Percentiles rank a stretch among this genome's conserved stretches.
These are phyloP conservation scores for Eupithecia abbreviata DNA, from an alignment of 2,888 invertebrate genomes.

Conservation along the genomic window DNA sequence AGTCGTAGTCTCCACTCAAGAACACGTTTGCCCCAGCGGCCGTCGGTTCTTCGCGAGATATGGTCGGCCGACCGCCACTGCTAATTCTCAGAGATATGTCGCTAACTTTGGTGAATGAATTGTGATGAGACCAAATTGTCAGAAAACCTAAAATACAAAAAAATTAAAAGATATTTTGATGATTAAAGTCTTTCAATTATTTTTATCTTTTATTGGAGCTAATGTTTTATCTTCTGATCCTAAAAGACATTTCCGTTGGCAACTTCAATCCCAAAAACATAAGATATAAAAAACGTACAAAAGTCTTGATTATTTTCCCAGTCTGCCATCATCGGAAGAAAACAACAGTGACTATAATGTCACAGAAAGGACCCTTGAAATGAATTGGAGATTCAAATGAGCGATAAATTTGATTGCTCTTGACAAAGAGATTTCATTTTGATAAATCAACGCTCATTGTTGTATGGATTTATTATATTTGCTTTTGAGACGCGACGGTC, in stretches of 20 bases:
- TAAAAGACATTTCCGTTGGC: neutral
- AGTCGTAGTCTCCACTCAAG: too few relatives aligned
- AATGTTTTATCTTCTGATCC: neutral
- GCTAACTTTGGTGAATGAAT: too few relatives aligned
- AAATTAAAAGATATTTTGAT: too few relatives aligned
- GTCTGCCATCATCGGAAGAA: conserved; percentile 12
- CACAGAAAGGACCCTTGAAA: conserved; percentile 63
- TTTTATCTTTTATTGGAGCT: neutral
- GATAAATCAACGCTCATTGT: conserved; percentile 81
- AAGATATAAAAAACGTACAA: neutral
- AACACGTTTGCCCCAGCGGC: too few relatives aligned
- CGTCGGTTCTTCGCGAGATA: too few relatives aligned
- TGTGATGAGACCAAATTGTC: too few relatives aligned
- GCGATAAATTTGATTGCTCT: conserved; percentile 81
- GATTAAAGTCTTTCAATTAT: neutral
- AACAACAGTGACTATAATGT: conserved; percentile 34
- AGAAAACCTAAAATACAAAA: too few relatives aligned
- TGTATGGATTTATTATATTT: conserved; percentile 71
- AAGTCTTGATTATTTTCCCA: conserved; percentile 7
- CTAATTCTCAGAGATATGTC: too few relatives aligned
- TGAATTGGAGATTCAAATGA: conserved; percentile 77
- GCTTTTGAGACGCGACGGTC: conserved; percentile 52
- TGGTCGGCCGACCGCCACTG: too few relatives aligned
- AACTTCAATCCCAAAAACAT: neutral
- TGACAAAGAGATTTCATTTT: conserved; percentile 81